Evolutionary conservation across 2,113 vertebrate species (phyloP).

Genomic region (Amazona guildingii): DNA sequence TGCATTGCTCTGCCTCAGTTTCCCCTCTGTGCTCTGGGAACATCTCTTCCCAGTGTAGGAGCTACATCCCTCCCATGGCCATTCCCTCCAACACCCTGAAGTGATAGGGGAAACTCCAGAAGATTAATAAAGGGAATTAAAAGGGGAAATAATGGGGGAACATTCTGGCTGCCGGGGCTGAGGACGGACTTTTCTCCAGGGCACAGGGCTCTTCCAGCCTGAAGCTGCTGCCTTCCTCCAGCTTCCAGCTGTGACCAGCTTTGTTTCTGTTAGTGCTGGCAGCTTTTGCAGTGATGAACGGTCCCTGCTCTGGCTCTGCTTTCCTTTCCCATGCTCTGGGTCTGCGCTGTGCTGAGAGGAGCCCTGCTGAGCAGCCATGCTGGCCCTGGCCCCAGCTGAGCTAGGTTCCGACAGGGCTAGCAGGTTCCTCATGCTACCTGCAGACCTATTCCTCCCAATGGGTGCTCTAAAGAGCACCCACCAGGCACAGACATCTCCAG

Average conservation of each 20-base stretch:
- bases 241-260: neutral
- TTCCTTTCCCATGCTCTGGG: neutral
- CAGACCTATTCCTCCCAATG: neutral
- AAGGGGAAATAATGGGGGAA: neutral
- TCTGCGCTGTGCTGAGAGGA: neutral
- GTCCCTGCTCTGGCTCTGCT: neutral
- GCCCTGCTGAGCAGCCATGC: accelerated
- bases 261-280: neutral
- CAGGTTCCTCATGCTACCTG: neutral
- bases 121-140: neutral
- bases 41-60: neutral
- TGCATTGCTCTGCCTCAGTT: neutral
- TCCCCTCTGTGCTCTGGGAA: neutral
- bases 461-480: neutral
- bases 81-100: neutral
- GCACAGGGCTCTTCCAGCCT: neutral
- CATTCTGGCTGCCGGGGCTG: accelerated
- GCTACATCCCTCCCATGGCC: accelerated
- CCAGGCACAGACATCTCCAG: neutral
- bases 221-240: neutral
- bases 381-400: neutral
- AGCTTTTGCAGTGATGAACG: accelerated
- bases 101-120: neutral
- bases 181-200: neutral
- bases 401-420: neutral